Base-by-base conservation (phyloP, 1,140 invertebrate species). In the Bombus confusus region DNA sequence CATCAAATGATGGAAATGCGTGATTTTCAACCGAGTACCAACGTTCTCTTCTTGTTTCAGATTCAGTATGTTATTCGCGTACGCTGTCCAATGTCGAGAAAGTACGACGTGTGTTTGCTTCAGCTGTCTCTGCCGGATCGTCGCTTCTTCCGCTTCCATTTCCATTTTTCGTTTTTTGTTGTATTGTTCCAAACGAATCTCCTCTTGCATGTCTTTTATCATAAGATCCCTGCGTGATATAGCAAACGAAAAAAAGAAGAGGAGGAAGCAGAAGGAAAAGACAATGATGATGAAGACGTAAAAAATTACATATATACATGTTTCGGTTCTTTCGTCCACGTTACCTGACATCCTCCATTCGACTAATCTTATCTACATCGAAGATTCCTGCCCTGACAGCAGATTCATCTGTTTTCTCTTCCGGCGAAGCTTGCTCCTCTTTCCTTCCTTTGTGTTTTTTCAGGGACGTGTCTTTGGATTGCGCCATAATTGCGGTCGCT, bases 171-270 rank as follows among this genome's bases (percentile, higher is more conserved):
- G 86, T 52, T 92, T 91, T 6, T 41, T 73, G 59, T 93, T 92
- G 25, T 83, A 86, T 22, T 88, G 90, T 47, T 94, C 94, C 52
- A 88, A 47, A 0, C 86, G 88, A 57, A 94, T 93, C 62, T 94
- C 91, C n/a, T 94, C 91, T 4, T 91, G 88, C 85, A 94, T 88
- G 12, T 94, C 89, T 74, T 93, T 83, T 39, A 94, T 91, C 73
- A 94, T 80, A 12, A 80, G 87, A 59, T 89, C 68, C 72, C 92
- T 94, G 64, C 5, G 37, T 39, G 13, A 71, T 10, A 37, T 3
- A 22, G 8, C 5, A 8, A 22, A 52, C 37, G 2, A 13, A 57
- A 64, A 22, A 6, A 71, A 34, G 10, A 15, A 47, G 2, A 12
- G 9, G 9, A 31, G 0, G 9, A 28, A n/a, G 28, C 41, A n/a